Evolutionary conservation across 1,140 invertebrate species (phyloP).

Genomic region (Planococcus citri): DNA sequence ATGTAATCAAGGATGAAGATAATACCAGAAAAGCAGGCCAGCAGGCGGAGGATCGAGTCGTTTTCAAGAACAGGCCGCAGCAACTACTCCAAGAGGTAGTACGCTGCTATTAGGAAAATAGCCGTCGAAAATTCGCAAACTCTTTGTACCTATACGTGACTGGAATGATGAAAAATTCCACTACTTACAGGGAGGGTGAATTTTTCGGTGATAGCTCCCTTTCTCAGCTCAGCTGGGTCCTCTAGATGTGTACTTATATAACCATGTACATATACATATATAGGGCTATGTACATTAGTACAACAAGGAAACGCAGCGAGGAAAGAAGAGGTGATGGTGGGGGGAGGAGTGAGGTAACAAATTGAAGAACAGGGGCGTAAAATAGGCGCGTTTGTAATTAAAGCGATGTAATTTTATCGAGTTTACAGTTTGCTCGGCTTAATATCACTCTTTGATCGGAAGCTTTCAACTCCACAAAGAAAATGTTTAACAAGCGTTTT

Average conservation of each 20-base stretch:
- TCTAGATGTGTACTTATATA: too few relatives aligned
- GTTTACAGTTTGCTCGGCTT: neutral
- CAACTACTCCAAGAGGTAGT: neutral
- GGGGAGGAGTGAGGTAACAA: too few relatives aligned
- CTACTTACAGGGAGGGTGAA: too few relatives aligned
- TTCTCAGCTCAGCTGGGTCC: too few relatives aligned
- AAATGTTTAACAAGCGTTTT: slow-evolving; percentile 7
- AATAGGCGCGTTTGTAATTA: neutral
- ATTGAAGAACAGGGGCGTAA: too few relatives aligned
- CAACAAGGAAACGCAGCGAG: neutral
- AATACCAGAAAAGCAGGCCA: too few relatives aligned
- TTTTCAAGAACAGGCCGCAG: neutral
- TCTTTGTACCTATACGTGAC: neutral
- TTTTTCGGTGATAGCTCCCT: too few relatives aligned
- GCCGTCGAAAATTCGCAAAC: neutral
- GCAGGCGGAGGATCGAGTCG: too few relatives aligned
- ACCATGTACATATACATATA: too few relatives aligned
- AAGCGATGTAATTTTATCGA: slow-evolving; percentile 3
- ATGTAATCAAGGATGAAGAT: neutral
- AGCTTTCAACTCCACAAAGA: slow-evolving; percentile 2
- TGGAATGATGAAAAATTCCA: neutral
- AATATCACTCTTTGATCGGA: neutral
- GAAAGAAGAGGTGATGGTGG: neutral
- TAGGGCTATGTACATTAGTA: too few relatives aligned
- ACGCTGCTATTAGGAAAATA: neutral